phyloP scores from a whole-genome alignment of 2,113 vertebrate genomes.

The Neofelis nebulosa region DNA sequence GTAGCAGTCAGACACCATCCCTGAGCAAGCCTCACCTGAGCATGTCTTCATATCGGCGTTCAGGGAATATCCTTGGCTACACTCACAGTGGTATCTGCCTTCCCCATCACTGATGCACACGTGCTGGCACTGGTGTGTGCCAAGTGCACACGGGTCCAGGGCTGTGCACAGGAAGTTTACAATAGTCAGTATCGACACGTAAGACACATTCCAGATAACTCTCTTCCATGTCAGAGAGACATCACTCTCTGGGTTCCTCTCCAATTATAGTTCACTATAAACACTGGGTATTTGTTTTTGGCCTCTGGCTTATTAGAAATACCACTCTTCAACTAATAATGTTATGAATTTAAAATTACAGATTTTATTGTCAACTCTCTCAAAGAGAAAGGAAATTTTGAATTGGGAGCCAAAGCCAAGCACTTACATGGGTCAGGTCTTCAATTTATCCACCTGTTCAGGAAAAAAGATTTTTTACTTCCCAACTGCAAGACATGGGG shows the following conservation, averaged over 20 bases:
- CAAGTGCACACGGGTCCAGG: slow-evolving; percentile 86
- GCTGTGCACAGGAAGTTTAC: slow-evolving; percentile 79
- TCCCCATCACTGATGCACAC: slow-evolving; percentile 87
- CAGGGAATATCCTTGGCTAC: slow-evolving; percentile 88
- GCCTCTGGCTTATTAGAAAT: neutral
- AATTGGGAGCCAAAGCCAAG: neutral
- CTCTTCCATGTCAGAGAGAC: neutral
- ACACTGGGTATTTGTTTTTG: neutral
- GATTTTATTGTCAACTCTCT: neutral
- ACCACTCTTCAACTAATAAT: neutral
- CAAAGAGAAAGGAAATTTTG: slow-evolving; percentile 21
- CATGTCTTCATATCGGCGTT: slow-evolving; percentile 91
- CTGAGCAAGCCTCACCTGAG: slow-evolving; percentile 84
- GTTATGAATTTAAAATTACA: neutral
- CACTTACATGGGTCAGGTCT: neutral
- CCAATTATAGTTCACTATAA: neutral
- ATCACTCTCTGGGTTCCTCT: neutral
- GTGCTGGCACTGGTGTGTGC: slow-evolving; percentile 91
- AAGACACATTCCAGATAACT: neutral
- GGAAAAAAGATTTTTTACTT: neutral
- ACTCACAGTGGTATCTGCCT: slow-evolving; percentile 88
- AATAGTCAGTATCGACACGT: rapidly evolving
- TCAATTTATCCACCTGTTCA: neutral
- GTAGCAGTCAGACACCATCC: rapidly evolving
- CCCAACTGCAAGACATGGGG: neutral